Percentiles rank a stretch among this genome's conserved stretches.
Conservation (phyloP, 2,797 vertebrate species). For the Masticophis lateralis region DNA sequence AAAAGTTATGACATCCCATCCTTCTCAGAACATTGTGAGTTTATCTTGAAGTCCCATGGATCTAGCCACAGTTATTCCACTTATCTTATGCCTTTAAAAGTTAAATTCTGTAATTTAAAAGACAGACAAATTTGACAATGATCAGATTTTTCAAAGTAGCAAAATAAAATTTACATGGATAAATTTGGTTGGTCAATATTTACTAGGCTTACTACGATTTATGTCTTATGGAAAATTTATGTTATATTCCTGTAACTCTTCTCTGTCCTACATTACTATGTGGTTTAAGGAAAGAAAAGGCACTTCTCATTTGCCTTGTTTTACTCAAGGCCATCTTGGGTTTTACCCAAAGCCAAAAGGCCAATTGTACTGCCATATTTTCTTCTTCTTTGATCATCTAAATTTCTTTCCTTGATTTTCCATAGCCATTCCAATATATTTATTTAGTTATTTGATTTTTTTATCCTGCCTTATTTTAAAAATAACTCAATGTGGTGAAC, state of each 20-base stretch:
- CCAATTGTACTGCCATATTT: neutral
- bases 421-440: too few species aligned
- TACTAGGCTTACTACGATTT: neutral
- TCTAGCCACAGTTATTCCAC: neutral
- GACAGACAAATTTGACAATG: too few species aligned
- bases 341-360: neutral
- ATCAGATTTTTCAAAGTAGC: neutral
- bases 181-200: neutral
- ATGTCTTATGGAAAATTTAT: neutral
- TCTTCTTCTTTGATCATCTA: neutral
- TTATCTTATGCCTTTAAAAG: neutral
- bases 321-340: neutral
- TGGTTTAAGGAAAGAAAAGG: neutral
- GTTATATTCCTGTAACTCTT: neutral
- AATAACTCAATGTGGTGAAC: too few species aligned
- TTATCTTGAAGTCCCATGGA: neutral
- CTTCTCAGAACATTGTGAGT: neutral
- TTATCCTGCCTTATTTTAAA: too few species aligned
- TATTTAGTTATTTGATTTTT: too few species aligned
- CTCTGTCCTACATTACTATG: neutral
- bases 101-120: neutral
- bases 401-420: too few species aligned
- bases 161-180: neutral
- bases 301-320: neutral
- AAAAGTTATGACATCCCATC: neutral